A percentile compares a stretch with the other conserved stretches of the same genome.
Conservation (phyloP, 1,140 invertebrate genomes). For the Brachionus sp. region DNA sequence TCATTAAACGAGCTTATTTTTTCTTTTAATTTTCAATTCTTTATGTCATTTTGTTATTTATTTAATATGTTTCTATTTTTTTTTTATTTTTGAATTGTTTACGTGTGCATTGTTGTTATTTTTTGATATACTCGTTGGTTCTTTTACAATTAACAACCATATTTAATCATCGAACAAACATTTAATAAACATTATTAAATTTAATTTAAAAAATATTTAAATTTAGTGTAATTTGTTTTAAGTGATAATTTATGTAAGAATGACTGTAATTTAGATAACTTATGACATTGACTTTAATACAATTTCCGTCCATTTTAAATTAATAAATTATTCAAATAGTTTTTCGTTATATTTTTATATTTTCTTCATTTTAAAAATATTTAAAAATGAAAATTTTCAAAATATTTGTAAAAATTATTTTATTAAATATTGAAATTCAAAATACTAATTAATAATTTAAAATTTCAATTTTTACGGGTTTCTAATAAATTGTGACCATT, state of each 20-base stretch:
- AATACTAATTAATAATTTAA: too few relatives aligned
- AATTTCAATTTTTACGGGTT: too few relatives aligned
- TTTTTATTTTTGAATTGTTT: background rate
- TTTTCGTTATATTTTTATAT: background rate
- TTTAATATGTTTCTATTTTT: background rate
- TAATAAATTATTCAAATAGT: background rate
- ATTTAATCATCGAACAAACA: constrained; percentile 29
- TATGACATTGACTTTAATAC: background rate
- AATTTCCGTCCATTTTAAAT: background rate
- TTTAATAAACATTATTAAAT: constrained; percentile 18
- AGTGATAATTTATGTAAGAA: background rate
- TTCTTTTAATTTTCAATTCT: background rate
- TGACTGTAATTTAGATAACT: background rate
- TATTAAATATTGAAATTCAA: too few relatives aligned
- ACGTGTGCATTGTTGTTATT: background rate
- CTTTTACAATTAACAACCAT: background rate
- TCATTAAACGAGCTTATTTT: background rate
- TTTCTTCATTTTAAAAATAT: background rate
- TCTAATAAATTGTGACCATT: too few relatives aligned
- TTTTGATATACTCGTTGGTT: constrained; percentile 8
- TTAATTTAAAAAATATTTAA: constrained; percentile 1
- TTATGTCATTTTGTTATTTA: background rate
- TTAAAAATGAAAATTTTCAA: background rate
- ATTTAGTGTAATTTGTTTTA: background rate
- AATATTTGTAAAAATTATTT: too few relatives aligned